Base-by-base conservation (phyloP, 1,140 invertebrate species). In the Bombus sylvicola region DNA sequence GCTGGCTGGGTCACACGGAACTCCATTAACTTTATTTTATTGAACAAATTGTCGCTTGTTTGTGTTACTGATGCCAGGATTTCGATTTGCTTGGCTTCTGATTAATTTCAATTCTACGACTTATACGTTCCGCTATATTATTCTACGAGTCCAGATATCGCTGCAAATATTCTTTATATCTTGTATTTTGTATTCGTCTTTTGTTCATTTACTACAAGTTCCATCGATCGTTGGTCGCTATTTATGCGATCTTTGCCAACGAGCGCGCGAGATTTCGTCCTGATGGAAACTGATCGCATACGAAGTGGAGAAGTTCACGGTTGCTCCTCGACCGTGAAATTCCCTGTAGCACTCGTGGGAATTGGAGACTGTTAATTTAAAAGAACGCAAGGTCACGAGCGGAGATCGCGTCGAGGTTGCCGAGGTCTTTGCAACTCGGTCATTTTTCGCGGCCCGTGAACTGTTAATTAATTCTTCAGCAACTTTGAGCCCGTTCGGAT, bases 351-450 rank as follows among this genome's bases (percentile, higher is more conserved):
- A 28, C n/a, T 81, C 72, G 78, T 80, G 89, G 86, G 82, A 88
- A 83, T 62, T 68, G 37, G 9, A 62, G 59, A 79, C 4, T 59
- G 71, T 66, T 90, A 83, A 90, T 90, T 90, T 71, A 13, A 59
- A 90, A 86, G 89, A 90, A 90, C 80, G 88, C 83, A 90, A 90
- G 76, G 62, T 37, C 66, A 72, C 28, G 76, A 37, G 59, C 18
- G 86, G 43, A 31, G 73, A 68, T 39, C 34, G 41, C 53, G 47
- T 66, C 79, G 59, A 83, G 83, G 86, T 73, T 57, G 76, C 9
- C 9, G 31, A 75, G 57, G 18, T 80, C 80, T 87, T 47, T 4
- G 25, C 22, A 80, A 87, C 71, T 83, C 84, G 84, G 72, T 87
- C 75, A 80, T 86, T 57, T 53, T 69, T 37, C 75, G 57, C 34